Base-by-base conservation (phyloP, 2,797 vertebrate genomes). In the Rhadinocentrus ornatus region DNA sequence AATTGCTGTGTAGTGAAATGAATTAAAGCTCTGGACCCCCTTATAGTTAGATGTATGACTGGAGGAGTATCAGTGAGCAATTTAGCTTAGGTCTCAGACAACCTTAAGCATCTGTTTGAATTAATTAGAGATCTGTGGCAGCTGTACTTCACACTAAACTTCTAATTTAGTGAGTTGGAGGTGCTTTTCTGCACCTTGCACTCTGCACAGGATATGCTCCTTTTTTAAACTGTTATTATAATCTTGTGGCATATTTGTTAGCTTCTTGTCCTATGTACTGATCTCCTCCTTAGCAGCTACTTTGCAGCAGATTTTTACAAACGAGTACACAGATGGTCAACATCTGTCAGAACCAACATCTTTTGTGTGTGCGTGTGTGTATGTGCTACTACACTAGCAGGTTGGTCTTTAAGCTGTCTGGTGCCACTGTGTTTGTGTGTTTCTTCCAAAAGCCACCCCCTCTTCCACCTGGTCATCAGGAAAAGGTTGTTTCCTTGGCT, bases 381-480 rank as follows among this genome's bases (percentile, higher is more conserved):
- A 55, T 71, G 53, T 29, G 48, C 52, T 65, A 18, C 58, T 66
- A 61, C 71, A 26, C n/a, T 27, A 62, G 55, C 69, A 65, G 37
- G 35, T 54, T 63, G 32, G 31, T 44, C 68, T 56, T 56, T 41
- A 22, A 54, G 2, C 41, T 41, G 12, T 34, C 29, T 27, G 46
- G 52, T 26, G 48, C 57, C 63, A 52, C 48, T 63, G 39, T 55
- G 13, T 53, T 37, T 61, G 44, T 55, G 12, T 22, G 32, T 73
- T 10, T 52, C 15, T 56, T 34, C 22, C 16, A 26, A 6, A 52
- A 70, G 11, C 56, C 69, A 26, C 80, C 46, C 20, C 46, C 46
- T 69, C 73, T 50, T 77, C 89, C 82, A 93, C 90, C 91, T 92
- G 87, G 81, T 66, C 73, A 24, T 79, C 87, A 91, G 90, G 90